Base-by-base conservation (phyloP, 2,888 invertebrate genomes). In the Pyrocoelia pectoralis region DNA sequence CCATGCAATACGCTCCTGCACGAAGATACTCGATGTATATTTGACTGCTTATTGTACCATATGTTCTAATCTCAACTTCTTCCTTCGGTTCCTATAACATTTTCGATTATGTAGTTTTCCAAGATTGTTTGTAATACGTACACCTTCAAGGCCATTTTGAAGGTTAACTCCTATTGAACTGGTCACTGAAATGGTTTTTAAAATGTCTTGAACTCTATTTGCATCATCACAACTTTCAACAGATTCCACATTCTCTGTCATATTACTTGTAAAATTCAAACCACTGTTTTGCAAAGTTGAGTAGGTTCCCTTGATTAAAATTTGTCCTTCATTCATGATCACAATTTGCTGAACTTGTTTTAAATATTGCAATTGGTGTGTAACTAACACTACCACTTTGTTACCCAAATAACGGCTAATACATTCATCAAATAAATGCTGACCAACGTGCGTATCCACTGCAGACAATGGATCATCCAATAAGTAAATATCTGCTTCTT, bases 401-500 rank as follows among this genome's bases (percentile, higher is more conserved):
- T 83, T 80, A 28, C 76, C 77, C 19, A 91, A 78, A 72, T 83
- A 83, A 0, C 85, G 86, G 58, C 80, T 81, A 68, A 93, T 87
- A 75, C 93, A 94, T 73, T 87, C 86, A 38, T 92, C 87, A 77
- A 93, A 94, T 4, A 91, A 80, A 71, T 90, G 88, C 53, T 88
- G 84, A 0, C 91, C 91, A 0, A 94, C 93, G 60, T 88, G 87
- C 0, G 91, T 84, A 74, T 94, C 94, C 0, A 94, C 93, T 0
- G 93, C 93, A 38, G 92, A 92, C 17, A 94, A 80, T 0, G 94
- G 94, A 79, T 94, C 94, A 73, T 94, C 93, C 49, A 94, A 79
- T 43, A 94, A 81, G 74, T 93, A 94, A 38, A 94, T 85, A 73
- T 94, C 93, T 0, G 92, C 91, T 69, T 89, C 85, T 72, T 87